Conservation (phyloP, 2,888 invertebrate genomes). For the Chalcosyrphus nemorum region DNA sequence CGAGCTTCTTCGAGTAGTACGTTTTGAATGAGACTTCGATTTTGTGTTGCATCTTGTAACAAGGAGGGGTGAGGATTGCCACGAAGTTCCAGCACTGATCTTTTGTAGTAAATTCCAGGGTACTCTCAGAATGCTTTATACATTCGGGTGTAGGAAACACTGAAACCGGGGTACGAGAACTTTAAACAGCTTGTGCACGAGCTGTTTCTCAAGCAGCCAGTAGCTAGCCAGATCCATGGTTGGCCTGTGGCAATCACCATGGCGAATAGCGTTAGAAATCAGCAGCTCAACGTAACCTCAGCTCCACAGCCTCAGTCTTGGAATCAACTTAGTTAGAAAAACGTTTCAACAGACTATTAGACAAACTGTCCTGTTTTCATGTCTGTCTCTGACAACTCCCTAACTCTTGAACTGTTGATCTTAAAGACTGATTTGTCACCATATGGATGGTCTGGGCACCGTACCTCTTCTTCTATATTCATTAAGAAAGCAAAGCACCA, state of each 20-base stretch:
- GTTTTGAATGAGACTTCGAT: slow-evolving; percentile 90
- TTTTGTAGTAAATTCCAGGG: slow-evolving; percentile 83
- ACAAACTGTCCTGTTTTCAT: too few species aligned
- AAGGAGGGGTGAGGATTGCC: slow-evolving; percentile 92
- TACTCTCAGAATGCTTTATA: slow-evolving; percentile 87
- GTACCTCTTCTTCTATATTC: too few species aligned
- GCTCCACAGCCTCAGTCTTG: too few species aligned
- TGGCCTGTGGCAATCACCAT: slow-evolving; percentile 92
- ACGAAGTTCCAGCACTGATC: slow-evolving; percentile 89
- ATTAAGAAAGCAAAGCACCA: too few species aligned
- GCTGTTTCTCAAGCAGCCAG: slow-evolving; percentile 94
- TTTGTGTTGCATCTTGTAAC: slow-evolving; percentile 84
- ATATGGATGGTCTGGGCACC: too few species aligned
- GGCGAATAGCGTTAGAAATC: slow-evolving; percentile 93
- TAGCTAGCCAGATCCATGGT: slow-evolving; percentile 96
- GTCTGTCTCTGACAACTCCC: too few species aligned
- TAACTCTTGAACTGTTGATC: too few species aligned
- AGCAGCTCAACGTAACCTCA: slow-evolving; percentile 82
- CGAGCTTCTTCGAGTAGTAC: slow-evolving; percentile 91
- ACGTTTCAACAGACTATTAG: too few species aligned
- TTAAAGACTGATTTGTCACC: too few species aligned
- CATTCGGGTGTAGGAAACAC: slow-evolving; percentile 88
- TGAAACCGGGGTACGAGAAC: slow-evolving; percentile 93
- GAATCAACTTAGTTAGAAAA: too few species aligned
- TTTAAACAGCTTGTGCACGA: slow-evolving; percentile 96